Evolutionary conservation across 2,797 vertebrate genomes (phyloP), one percentile per base, ranked within the genome.

Genomic region (Valencia hispanica): DNA sequence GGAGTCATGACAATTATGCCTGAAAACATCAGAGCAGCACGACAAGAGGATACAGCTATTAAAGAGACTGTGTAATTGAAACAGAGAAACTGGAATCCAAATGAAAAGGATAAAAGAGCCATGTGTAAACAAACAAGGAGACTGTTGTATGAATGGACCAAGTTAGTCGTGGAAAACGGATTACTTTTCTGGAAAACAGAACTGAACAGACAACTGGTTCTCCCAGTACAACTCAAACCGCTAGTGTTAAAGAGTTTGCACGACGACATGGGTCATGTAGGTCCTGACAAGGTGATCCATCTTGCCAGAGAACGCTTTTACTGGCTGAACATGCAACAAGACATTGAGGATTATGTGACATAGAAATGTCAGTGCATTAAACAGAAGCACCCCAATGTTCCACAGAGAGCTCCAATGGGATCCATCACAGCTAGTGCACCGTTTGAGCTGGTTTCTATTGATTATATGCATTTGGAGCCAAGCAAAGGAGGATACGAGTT

Each of bases 41-140:
- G 77, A 69, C 63, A 66, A 5, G 59, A 71, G 39, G 74, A 79
- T 68, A 59, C 71, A 71, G 7, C 78, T 1, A 80, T 80, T 36
- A 71, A 53, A 71, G 50, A 80, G 59, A 51, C 77, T 53, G 65
- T 77, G 7, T 59, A 73, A 30, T 18, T 80, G 0, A 80, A 80
- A 41, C 72, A 9, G 74, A 36, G 11, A 68, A 66, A 65, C 4
- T 57, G 25, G n/a, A 57, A 8, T 57, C 53, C n/a, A 57, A 53
- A 53, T 53, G 51, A 53, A 53, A 53, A 53, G 51, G 51, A 53
- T 53, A 53, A 53, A 53, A 53, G 53, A 57, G 12, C 1, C n/a
- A 57, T 30, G n/a, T 27, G 11, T 14, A 57, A 57, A 57, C n/a
- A 57, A 14, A 27, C 53, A 55, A 55, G 53, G 53, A n/a, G 25